Percentiles rank a stretch among this genome's conserved stretches.
Evolutionary conservation across 2,888 invertebrate genomes (phyloP).

Genomic region (Siphlonurus alternatus): DNA sequence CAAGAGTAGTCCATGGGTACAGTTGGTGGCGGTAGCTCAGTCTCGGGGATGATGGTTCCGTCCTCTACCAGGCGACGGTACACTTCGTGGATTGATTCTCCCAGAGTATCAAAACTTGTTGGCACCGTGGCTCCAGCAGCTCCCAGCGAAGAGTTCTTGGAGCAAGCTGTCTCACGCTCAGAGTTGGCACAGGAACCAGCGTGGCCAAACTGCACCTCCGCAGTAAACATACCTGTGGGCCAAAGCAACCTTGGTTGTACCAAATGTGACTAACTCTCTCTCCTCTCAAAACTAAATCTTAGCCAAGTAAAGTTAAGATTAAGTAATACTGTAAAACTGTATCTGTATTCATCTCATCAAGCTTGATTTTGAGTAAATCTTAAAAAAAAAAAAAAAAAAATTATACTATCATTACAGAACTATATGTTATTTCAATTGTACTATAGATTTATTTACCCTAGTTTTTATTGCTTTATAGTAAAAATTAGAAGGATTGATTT

Average conservation of each 20-base stretch:
- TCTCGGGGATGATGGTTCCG: slow-evolving; percentile 69
- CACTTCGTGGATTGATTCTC: slow-evolving; percentile 60
- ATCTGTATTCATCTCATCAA: no score
- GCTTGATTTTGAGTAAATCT: no score
- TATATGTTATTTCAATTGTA: no score
- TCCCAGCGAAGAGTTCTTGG: slow-evolving; percentile 74
- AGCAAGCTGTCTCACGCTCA: slow-evolving; percentile 77
- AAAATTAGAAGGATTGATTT: background rate
- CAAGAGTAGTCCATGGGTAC: slow-evolving; percentile 99
- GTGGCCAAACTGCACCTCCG: slow-evolving; percentile 94
- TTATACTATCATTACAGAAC: no score
- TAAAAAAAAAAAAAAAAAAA: no score
- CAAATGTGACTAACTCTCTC: no score
- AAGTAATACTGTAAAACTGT: no score
- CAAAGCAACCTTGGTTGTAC: slow-evolving; percentile 2
- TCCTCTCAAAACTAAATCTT: no score
- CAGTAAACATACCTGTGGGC: slow-evolving; percentile 55
- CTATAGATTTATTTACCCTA: no score
- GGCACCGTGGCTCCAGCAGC: slow-evolving; percentile 83
- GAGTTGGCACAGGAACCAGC: slow-evolving; percentile 97
- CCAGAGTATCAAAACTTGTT: slow-evolving; percentile 75
- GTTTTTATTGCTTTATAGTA: no score
- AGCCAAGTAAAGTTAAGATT: no score
- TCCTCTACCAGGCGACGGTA: slow-evolving; percentile 59
- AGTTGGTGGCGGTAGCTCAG: slow-evolving; percentile 92